phyloP scores from a whole-genome alignment of 2,797 vertebrate species.

The Darevskia nairensis region DNA sequence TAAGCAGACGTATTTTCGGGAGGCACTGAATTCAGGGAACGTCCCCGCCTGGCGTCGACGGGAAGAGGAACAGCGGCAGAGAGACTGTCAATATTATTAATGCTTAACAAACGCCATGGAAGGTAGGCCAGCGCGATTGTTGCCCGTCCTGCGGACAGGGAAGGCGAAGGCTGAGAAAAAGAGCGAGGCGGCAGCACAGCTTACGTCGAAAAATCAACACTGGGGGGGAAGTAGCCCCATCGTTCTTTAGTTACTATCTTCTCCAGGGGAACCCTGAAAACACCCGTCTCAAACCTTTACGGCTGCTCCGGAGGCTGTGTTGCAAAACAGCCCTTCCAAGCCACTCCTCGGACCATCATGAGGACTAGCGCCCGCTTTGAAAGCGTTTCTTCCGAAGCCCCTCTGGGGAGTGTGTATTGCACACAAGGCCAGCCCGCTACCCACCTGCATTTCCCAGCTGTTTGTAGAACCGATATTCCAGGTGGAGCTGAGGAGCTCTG shows the following conservation, averaged over 20 bases:
- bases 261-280: background rate
- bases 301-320: background rate
- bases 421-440: background rate
- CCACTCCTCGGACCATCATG: background rate
- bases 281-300: background rate
- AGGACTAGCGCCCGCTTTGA: background rate
- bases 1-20: no score
- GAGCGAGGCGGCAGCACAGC: no score
- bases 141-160: background rate
- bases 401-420: no score
- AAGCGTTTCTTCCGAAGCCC: background rate
- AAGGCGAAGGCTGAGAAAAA: background rate
- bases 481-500: conserved; percentile 94
- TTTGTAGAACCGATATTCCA: conserved; percentile 99
- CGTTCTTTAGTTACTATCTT: background rate
- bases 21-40: no score
- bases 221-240: no score
- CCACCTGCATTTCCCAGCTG: conserved; percentile 96
- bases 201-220: no score
- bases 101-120: background rate
- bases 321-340: background rate
- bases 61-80: no score
- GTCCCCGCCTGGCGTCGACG: no score
- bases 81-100: no score
- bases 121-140: background rate